These are phyloP conservation scores for Crax fasciolata DNA, from an alignment of 2,797 vertebrate species.

Conservation along the genomic window DNA sequence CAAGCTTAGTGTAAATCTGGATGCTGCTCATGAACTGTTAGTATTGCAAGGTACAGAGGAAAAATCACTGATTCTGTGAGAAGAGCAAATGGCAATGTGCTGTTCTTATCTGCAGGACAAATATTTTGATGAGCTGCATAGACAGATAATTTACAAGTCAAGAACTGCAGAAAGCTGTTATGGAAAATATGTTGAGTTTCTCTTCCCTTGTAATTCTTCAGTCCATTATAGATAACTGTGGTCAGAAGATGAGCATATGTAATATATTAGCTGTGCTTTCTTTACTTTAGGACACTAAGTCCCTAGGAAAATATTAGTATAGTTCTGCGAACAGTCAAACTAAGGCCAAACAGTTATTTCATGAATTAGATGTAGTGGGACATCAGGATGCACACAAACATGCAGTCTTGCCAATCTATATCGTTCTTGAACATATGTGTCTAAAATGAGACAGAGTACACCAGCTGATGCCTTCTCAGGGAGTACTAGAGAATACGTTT, in stretches of 20 bases:
- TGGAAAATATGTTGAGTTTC: not conserved
- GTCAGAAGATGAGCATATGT: not conserved
- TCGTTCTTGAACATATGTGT: not conserved
- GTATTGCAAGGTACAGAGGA: slow-evolving; percentile 30
- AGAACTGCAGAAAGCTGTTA: not conserved
- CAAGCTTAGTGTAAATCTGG: slow-evolving; percentile 5
- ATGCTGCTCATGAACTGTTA: slow-evolving; percentile 19
- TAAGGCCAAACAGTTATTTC: not conserved
- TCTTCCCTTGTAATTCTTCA: not conserved
- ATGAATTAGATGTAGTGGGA: not conserved
- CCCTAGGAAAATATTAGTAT: not conserved
- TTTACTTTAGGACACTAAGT: not conserved
- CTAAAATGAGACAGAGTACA: not conserved
- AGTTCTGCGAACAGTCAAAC: not conserved
- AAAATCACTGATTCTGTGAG: not conserved
- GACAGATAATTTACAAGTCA: not conserved
- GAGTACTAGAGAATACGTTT: not conserved
- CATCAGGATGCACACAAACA: not conserved
- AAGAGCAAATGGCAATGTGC: not conserved
- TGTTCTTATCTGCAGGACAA: not conserved
- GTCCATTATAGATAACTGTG: not conserved
- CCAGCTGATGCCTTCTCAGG: not conserved
- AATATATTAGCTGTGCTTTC: not conserved
- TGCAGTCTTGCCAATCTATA: not conserved
- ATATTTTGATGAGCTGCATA: not conserved